Percentiles rank a stretch among this genome's conserved stretches.
Evolutionary conservation across 2,888 invertebrate species (phyloP).

Genomic region (Eugnorisma glareosa): DNA sequence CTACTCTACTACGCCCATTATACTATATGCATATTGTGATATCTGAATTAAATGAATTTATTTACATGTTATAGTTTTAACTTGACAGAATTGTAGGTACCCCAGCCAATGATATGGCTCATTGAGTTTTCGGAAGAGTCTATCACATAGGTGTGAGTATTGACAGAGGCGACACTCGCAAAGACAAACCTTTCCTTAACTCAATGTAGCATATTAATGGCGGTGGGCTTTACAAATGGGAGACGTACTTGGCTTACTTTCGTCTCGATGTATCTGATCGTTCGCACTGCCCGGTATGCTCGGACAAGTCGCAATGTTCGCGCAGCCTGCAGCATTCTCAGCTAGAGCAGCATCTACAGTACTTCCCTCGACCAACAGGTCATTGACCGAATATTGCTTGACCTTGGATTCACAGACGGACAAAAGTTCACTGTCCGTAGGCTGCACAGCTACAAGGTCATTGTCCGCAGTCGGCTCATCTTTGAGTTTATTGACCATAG

Average conservation of each 20-base stretch:
- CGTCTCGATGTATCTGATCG: background rate
- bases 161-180: background rate
- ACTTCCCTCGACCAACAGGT: background rate
- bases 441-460: background rate
- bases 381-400: background rate
- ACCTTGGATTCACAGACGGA: background rate
- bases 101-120: background rate
- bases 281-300: background rate
- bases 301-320: background rate
- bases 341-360: no score
- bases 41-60: no score
- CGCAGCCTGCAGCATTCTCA: background rate
- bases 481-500: background rate
- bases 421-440: background rate
- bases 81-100: no score
- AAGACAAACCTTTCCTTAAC: slow-evolving; percentile 1
- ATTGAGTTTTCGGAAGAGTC: background rate
- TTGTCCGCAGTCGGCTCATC: background rate
- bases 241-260: slow-evolving; percentile 20
- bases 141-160: background rate
- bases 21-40: no score
- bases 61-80: no score
- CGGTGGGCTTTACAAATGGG: no score
- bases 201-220: background rate
- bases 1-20: no score